These are phyloP conservation scores for Oryctes rhinoceros DNA, from an alignment of 1,140 invertebrate species.

Conservation along the genomic window DNA sequence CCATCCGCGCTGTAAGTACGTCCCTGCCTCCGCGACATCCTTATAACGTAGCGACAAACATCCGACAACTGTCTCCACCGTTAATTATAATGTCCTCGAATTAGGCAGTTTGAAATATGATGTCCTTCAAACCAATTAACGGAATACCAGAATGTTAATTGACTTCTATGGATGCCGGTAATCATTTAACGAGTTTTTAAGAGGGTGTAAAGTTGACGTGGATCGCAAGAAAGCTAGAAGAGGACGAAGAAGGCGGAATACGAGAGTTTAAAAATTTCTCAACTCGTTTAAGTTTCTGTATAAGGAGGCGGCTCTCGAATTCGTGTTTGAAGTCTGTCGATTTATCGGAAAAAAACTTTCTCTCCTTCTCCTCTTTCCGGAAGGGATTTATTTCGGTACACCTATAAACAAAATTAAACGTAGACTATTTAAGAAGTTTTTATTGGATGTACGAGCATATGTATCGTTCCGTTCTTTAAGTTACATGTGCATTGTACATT, in stretches of 20 bases:
- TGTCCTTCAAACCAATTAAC: slow-evolving; percentile 52
- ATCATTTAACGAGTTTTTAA: slow-evolving; percentile 41
- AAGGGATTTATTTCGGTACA: slow-evolving; percentile 2
- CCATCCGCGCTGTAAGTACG: not conserved
- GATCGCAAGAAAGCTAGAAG: not conserved
- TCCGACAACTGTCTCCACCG: slow-evolving; percentile 44
- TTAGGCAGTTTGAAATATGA: slow-evolving; percentile 54
- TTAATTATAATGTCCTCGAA: slow-evolving; percentile 52
- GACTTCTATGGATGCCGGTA: slow-evolving; percentile 44
- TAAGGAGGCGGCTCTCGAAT: not conserved
- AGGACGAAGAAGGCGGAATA: not conserved
- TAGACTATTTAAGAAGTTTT: not conserved
- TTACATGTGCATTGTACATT: too few species aligned
- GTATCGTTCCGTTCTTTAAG: too few species aligned
- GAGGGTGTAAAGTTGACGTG: slow-evolving; percentile 38
- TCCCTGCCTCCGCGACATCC: slow-evolving; percentile 37
- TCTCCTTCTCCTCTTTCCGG: not conserved
- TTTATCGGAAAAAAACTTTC: slow-evolving; percentile 12
- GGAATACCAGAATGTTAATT: slow-evolving; percentile 52
- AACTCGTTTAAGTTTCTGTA: slow-evolving; percentile 19
- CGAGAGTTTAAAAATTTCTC: slow-evolving; percentile 26
- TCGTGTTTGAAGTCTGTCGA: slow-evolving; percentile 24
- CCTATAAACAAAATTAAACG: slow-evolving; percentile 8
- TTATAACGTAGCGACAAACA: slow-evolving; percentile 38
- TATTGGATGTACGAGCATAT: not conserved